phyloP scores from a whole-genome alignment of 53 echinoderm and acorn worm genomes.

The Zoroaster sp. region DNA sequence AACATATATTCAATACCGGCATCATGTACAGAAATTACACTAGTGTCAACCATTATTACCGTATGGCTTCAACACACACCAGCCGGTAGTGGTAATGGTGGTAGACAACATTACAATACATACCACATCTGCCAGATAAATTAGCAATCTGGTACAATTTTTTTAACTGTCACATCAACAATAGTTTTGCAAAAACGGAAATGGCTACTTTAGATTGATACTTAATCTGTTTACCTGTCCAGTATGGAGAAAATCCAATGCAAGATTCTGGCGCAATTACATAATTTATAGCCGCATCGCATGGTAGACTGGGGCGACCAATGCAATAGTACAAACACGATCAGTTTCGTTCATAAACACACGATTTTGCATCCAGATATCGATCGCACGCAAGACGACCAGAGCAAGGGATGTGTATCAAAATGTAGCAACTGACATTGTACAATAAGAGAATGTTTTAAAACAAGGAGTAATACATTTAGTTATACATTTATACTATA shows the following conservation, averaged over 20 bases:
- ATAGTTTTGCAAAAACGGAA: not conserved
- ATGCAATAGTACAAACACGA: not conserved
- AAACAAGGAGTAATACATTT: too few species aligned
- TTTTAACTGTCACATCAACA: not conserved
- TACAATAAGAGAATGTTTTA: not conserved
- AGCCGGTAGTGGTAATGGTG: too few species aligned
- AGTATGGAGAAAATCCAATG: conserved; percentile 22
- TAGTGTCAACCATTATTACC: too few species aligned
- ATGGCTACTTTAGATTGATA: conserved; percentile 22
- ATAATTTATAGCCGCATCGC: conserved; percentile 19
- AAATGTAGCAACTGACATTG: not conserved
- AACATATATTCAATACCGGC: too few species aligned
- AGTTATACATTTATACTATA: not conserved
- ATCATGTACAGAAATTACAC: too few species aligned
- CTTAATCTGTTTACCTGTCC: conserved; percentile 35
- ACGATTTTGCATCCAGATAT: not conserved
- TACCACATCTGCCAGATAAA: not conserved
- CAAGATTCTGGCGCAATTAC: conserved; percentile 28
- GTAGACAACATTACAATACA: too few species aligned
- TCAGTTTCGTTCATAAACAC: not conserved
- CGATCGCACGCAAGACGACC: not conserved
- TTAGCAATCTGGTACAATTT: not conserved
- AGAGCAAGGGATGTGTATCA: not conserved
- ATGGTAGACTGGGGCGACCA: not conserved
- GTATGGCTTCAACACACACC: too few species aligned